A percentile compares a stretch with the other conserved stretches of the same genome.
Conservation (phyloP, 2,797 vertebrate species). For the Sciurus carolinensis region DNA sequence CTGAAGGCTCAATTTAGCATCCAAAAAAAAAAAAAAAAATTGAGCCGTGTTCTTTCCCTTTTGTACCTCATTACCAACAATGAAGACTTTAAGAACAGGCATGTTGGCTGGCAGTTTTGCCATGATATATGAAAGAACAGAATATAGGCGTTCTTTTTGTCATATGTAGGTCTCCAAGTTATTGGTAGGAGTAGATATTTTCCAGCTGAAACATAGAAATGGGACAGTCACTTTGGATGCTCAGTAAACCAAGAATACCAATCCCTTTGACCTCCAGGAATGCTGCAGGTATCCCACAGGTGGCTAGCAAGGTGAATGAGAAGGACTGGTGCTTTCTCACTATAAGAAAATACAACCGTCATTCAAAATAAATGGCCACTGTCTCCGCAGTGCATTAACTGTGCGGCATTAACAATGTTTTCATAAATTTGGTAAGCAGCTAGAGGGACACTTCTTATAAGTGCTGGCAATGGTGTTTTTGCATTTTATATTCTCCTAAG, state of each 20-base stretch:
- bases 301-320: background rate
- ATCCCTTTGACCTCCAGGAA: background rate
- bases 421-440: background rate
- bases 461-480: background rate
- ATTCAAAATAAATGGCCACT: background rate
- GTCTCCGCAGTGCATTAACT: background rate
- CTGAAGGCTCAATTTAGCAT: slow-evolving; percentile 43
- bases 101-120: slow-evolving; percentile 50
- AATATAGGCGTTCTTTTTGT: slow-evolving; percentile 75
- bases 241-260: background rate
- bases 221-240: background rate
- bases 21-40: background rate
- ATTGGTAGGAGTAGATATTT: slow-evolving; percentile 84
- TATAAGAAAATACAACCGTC: background rate
- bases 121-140: slow-evolving; percentile 50
- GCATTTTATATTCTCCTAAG: slow-evolving; percentile 1
- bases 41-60: background rate
- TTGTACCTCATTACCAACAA: slow-evolving; percentile 52
- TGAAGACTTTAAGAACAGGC: slow-evolving; percentile 29
- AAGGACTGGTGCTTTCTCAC: background rate
- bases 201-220: slow-evolving; percentile 46
- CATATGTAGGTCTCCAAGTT: slow-evolving; percentile 43
- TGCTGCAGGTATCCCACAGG: rapidly evolving
- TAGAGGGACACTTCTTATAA: slow-evolving; percentile 1
- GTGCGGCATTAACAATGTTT: background rate